Percentiles rank a stretch among this genome's conserved stretches.
Evolutionary conservation across 2,797 vertebrate species (phyloP).

Genomic region (Orientallactaga sibirica): DNA sequence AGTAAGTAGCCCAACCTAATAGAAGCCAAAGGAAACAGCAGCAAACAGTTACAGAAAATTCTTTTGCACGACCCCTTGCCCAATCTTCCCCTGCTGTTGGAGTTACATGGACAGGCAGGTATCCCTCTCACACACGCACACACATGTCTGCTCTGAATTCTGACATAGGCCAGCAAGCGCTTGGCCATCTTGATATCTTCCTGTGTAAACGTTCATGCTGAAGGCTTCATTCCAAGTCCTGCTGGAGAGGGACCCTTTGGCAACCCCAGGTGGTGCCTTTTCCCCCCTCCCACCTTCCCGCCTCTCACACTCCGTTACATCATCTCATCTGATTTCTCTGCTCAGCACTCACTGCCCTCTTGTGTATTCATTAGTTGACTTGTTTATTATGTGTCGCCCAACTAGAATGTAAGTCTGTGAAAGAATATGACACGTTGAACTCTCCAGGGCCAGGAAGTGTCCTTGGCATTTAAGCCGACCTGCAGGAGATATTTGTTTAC

Average conservation of each 20-base stretch:
- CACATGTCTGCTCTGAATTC: not conserved
- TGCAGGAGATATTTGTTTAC: slow-evolving; percentile 54
- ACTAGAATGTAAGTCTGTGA: slow-evolving; percentile 17
- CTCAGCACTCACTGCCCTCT: slow-evolving; percentile 38
- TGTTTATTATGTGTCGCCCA: slow-evolving; percentile 57
- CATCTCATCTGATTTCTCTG: slow-evolving; percentile 58
- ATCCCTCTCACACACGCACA: not conserved
- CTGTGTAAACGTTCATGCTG: not conserved
- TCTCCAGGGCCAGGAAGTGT: slow-evolving; percentile 47
- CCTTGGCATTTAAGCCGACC: not conserved
- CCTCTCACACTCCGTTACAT: slow-evolving; percentile 29
- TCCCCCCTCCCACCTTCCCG: not conserved
- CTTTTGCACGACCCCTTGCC: not conserved
- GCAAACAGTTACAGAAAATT: slow-evolving; percentile 8
- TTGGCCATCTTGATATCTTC: slow-evolving; percentile 2
- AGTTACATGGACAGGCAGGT: not conserved
- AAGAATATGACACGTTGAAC: slow-evolving; percentile 41
- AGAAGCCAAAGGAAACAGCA: slow-evolving; percentile 62
- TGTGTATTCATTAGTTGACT: slow-evolving; percentile 63
- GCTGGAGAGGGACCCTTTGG: not conserved
- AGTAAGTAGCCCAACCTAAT: slow-evolving; percentile 31
- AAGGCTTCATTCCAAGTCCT: not conserved
- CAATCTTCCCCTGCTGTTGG: not conserved
- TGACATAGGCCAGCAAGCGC: not conserved
- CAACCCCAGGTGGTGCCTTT: not conserved